Base-by-base conservation (phyloP, 2,113 vertebrate species). In the Oreocharis arfaki region DNA sequence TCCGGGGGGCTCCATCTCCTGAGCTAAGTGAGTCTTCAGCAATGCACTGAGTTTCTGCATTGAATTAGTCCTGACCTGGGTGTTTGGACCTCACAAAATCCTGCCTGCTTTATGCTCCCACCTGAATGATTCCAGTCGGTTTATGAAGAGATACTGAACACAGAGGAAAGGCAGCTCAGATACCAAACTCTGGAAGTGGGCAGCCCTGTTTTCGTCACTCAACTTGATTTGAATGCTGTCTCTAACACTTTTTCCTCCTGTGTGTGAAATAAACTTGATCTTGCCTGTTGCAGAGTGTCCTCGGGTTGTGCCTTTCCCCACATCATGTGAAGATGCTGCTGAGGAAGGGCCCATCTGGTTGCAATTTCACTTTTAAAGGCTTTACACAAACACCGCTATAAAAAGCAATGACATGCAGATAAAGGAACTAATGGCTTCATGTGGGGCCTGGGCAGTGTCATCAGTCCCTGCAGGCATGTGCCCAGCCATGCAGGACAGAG, bases 361-460 rank as follows among this genome's bases (percentile, higher is more conserved):
- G 85, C 80, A 75, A 90, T 95, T 89, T 71, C 83, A 55, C 60
- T 90, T 94, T 84, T 64, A 82, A 87, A 89, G 61, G 89, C 67
- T 85, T 87, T 84, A 28, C 55, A 94, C 83, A 94, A 97, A 97
- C 95, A 65, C n/a, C 12, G 78, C 84, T 77, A 73, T 93, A 93
- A 96, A 97, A 91, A 79, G 87, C 75, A 85, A 69, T 60, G 77
- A 26, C 65, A 74, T 78, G 87, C 60, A 88, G 91, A 82, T 94
- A 85, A 93, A 90, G 78, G 85, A 96, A 42, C 47, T 79, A 82
- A 89, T 69, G 65, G 91, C 61, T 83, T 87, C 32, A 1, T 4
- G 24, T 24, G 65, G 44, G 81, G 57, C 17, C 71, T 89, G 91
- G 87, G 78, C 78, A 82, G 14, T 23, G 65, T 14, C 74, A 20